Base-by-base conservation (phyloP, 2,888 invertebrate genomes). In the Geotrupes spiniger region DNA sequence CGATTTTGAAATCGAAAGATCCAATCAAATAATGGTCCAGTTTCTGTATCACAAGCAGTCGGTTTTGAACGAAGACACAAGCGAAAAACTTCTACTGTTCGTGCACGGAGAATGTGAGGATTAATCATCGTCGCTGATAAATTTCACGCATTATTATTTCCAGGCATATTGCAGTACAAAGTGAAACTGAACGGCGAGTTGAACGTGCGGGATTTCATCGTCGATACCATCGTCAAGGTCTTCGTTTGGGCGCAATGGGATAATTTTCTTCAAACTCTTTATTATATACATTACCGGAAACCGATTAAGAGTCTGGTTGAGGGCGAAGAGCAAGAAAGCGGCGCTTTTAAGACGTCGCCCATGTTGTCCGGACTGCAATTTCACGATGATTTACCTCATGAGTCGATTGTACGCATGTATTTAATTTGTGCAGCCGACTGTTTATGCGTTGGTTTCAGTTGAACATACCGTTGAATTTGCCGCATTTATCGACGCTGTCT, bases 231-330 rank as follows among this genome's bases (percentile, higher is more conserved):
- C 17, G 86, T 88, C 1, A 82, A 82, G 63, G 81, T 80, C 33
- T 91, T 90, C 63, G 83, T 85, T 27, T 92, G 91, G 91, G 89
- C 89, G 0, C 92, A 92, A 62, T 92, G 91, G 91, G 89, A 91
- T 66, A 80, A 87, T 50, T 74, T 77, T 8, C 82, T 86, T 71
- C 82, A 92, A 78, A 86, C 88, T 8, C 73, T 92, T 0, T 91
- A 89, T 71, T 90, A 90, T 70, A 90, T 92, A 59, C 89, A 91
- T 68, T 82, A 87, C 61, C 82, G 87, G 42, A 82, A 82, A 62
- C 81, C 85, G 15, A 76, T 82, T 2, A 81, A 83, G 57, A 84
- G 84, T 64, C 80, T 85, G 56, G 81, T 81, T 33, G 75, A 80
- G 47, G 80, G 78, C 9, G 81, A 87, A 40, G 84, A 85, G 78